Conservation (phyloP, 2,888 invertebrate species). For the Erebia epiphron region DNA sequence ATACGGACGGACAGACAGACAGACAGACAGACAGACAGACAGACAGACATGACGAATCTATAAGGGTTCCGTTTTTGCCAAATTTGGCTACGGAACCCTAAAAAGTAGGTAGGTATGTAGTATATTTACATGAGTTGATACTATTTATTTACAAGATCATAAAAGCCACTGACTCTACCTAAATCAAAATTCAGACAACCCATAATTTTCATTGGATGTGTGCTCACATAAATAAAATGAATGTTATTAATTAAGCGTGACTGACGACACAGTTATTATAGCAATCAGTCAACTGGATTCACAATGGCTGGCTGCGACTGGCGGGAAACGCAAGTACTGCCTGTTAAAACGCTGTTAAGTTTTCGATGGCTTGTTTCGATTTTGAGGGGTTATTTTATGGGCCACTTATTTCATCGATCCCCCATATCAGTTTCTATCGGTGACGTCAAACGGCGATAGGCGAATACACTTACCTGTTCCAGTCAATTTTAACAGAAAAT, state of each 20-base stretch:
- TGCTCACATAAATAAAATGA: neutral
- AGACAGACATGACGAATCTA: too few relatives aligned
- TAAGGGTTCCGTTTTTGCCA: too few relatives aligned
- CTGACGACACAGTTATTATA: conserved; percentile 1
- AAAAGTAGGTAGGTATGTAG: too few relatives aligned
- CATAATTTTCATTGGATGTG: neutral
- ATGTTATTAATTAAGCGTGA: conserved; percentile 1
- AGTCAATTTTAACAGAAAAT: conserved; percentile 55
- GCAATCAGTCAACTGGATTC: neutral
- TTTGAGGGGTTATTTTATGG: conserved; percentile 26
- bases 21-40: too few relatives aligned
- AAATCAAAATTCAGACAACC: neutral
- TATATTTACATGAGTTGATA: neutral
- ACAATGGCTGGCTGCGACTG: neutral
- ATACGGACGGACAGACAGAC: too few relatives aligned
- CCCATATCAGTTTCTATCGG: conserved; percentile 47
- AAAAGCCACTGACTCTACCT: neutral
- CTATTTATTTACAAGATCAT: neutral
- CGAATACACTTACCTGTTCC: conserved; percentile 43
- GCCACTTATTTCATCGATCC: conserved; percentile 25
- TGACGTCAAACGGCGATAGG: conserved; percentile 49
- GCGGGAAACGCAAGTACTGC: conserved; percentile 19
- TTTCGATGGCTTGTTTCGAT: conserved; percentile 10
- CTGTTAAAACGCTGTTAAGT: conserved; percentile 16
- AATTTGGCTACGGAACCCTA: too few relatives aligned